Conservation (phyloP, 2,113 vertebrate species). For the Calyptomena viridis region DNA sequence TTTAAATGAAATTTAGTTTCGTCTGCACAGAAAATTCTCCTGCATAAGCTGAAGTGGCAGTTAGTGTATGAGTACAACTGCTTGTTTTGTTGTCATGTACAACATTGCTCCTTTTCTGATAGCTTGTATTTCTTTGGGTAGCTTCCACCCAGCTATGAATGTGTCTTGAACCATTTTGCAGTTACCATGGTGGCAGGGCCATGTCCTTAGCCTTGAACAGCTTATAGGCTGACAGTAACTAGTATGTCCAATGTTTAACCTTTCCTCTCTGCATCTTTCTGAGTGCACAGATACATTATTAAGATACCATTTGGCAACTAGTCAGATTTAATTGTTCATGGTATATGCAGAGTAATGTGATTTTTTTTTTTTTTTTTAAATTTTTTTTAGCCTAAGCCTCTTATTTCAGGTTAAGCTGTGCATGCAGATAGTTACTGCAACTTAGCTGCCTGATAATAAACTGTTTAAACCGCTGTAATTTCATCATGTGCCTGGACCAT, state of each 20-base stretch:
- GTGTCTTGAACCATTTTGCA: not conserved
- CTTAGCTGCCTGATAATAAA: not conserved
- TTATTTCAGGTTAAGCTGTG: not conserved
- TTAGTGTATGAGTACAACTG: not conserved
- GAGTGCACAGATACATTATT: not conserved
- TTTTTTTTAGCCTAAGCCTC: not conserved
- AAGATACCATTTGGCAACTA: not conserved
- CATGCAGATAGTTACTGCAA: constrained; percentile 3
- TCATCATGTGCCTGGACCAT: not conserved
- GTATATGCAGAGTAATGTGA: not conserved
- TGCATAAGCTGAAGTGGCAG: not conserved
- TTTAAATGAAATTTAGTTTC: not conserved
- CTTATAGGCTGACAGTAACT: not conserved
- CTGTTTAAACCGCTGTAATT: not conserved
- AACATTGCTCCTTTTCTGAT: not conserved
- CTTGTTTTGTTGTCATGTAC: not conserved
- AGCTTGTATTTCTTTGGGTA: not conserved
- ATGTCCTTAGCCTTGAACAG: not conserved
- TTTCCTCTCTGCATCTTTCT: not conserved
- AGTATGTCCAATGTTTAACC: not conserved
- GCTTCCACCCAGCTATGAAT: not conserved
- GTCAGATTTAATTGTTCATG: not conserved
- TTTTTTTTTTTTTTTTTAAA: not conserved
- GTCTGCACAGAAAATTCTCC: not conserved
- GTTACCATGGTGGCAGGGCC: not conserved